These are phyloP conservation scores for Rutilus rutilus DNA, from an alignment of 2,113 vertebrate genomes.

Conservation along the genomic window DNA sequence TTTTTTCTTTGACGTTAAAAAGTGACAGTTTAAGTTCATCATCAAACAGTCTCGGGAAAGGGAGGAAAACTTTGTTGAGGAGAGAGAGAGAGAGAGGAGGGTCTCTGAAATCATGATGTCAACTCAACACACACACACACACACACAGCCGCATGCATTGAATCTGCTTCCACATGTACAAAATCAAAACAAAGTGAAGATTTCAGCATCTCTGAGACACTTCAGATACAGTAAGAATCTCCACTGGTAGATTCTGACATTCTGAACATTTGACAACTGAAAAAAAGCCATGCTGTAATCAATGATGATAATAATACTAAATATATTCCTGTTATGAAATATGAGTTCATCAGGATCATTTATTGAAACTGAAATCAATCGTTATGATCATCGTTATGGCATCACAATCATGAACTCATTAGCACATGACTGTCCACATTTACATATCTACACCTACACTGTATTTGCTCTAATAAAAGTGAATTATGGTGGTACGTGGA, in stretches of 20 bases:
- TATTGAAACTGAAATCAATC: too few relatives aligned
- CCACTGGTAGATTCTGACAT: background rate
- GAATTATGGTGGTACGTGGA: too few relatives aligned
- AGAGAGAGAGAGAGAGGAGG: slow-evolving; percentile 52
- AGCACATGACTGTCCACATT: too few relatives aligned
- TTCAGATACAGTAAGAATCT: background rate
- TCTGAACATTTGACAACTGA: slow-evolving; percentile 1
- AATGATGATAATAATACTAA: too few relatives aligned
- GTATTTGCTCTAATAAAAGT: too few relatives aligned
- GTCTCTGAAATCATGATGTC: slow-evolving; percentile 55
- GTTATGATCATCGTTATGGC: too few relatives aligned
- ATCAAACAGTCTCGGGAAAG: too few relatives aligned
- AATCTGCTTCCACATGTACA: slow-evolving; percentile 17
- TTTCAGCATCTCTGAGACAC: background rate
- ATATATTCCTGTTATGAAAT: too few relatives aligned
- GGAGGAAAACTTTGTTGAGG: background rate
- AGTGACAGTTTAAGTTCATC: too few relatives aligned
- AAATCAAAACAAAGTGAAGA: background rate
- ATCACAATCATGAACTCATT: too few relatives aligned
- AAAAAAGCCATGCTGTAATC: background rate
- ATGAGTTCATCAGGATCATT: too few relatives aligned
- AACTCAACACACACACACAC: background rate
- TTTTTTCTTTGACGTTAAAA: background rate
- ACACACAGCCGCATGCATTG: background rate
- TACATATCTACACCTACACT: too few relatives aligned